These are phyloP conservation scores for Zaprionus inermis DNA, from an alignment of 1,140 invertebrate genomes.

Conservation along the genomic window DNA sequence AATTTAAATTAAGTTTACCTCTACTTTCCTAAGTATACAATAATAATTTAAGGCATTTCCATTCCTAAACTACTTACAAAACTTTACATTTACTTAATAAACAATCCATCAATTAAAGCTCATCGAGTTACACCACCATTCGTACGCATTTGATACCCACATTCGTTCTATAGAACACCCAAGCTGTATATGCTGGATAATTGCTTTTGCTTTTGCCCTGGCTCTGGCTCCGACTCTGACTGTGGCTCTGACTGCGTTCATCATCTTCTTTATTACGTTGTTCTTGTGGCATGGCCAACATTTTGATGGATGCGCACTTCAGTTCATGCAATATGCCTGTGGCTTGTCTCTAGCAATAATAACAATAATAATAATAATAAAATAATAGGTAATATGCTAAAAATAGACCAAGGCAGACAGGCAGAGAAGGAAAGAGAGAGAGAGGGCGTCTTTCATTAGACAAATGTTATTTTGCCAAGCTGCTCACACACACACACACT, in stretches of 20 bases:
- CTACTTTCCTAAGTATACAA: no score
- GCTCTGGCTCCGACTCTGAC: neutral
- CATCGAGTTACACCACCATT: neutral
- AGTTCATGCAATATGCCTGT: constrained; percentile 11
- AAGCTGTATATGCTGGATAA: constrained; percentile 2
- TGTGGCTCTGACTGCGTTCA: neutral
- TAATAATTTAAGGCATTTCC: no score
- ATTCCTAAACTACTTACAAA: neutral
- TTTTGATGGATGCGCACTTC: constrained; percentile 42
- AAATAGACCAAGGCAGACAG: constrained; percentile 47
- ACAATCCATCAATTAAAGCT: constrained; percentile 5
- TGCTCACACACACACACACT: constrained; percentile 24
- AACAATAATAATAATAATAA: constrained; percentile 44
- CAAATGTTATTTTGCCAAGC: constrained; percentile 68
- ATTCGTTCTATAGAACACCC: neutral
- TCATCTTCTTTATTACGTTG: constrained; percentile 29
- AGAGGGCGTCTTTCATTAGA: constrained; percentile 59
- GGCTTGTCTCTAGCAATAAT: constrained; percentile 7
- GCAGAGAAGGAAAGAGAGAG: constrained; percentile 13
- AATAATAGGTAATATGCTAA: constrained; percentile 64
- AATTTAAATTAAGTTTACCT: no score
- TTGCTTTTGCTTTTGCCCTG: constrained; percentile 18
- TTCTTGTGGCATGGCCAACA: constrained; percentile 31
- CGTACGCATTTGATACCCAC: neutral
- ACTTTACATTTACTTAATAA: neutral